Percentiles rank a stretch among this genome's conserved stretches.
Conservation (phyloP, 2,888 invertebrate species). For the Crossocerus cetratus region DNA sequence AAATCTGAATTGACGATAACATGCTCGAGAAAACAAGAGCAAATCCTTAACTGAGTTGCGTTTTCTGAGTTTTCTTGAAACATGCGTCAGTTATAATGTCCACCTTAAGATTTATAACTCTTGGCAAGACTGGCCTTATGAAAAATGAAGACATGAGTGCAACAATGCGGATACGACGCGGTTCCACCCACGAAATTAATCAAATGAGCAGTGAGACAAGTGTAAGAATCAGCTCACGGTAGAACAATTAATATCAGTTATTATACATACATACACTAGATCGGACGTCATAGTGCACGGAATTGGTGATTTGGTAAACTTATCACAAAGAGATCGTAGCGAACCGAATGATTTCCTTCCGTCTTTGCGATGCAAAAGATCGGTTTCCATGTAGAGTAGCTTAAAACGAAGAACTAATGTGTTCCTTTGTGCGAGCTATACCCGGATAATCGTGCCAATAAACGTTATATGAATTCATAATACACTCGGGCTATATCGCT, state of each 20-base stretch:
- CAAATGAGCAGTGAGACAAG: slow-evolving; percentile 9
- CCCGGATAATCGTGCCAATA: background rate
- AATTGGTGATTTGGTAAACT: no score
- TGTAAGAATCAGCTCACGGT: slow-evolving; percentile 11
- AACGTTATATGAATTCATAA: background rate
- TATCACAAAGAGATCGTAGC: no score
- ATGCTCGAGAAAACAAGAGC: no score
- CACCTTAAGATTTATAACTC: slow-evolving; percentile 21
- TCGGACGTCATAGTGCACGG: no score
- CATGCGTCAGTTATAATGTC: background rate
- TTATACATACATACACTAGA: no score
- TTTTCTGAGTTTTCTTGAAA: no score
- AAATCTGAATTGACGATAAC: no score
- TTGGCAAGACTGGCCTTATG: slow-evolving; percentile 23
- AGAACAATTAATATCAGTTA: no score
- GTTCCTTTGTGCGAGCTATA: background rate
- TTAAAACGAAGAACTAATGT: background rate
- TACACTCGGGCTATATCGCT: background rate
- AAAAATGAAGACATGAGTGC: slow-evolving; percentile 24
- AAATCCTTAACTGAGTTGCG: no score
- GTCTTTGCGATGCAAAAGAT: background rate
- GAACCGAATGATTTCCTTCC: background rate
- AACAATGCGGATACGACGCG: slow-evolving; percentile 5
- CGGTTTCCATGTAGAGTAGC: background rate
- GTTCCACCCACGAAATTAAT: slow-evolving; percentile 9